These are phyloP conservation scores for Caenorhabditis drosophilae DNA, from an alignment of 2,888 invertebrate genomes.

Conservation along the genomic window DNA sequence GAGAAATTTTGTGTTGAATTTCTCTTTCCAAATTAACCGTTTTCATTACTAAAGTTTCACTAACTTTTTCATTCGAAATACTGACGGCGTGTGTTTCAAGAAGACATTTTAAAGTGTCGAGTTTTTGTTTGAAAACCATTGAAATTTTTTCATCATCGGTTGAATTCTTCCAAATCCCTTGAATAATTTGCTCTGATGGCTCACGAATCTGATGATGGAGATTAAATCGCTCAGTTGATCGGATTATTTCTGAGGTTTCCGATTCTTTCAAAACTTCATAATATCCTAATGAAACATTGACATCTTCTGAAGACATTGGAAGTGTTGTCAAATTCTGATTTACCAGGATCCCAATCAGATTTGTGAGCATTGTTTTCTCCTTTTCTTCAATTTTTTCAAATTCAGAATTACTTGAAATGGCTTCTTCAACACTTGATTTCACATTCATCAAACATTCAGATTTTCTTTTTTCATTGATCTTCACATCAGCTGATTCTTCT, in stretches of 20 bases:
- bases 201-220: conserved; percentile 7
- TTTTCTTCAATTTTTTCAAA: background rate
- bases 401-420: background rate
- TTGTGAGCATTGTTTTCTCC: background rate
- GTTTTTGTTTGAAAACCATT: conserved; percentile 11
- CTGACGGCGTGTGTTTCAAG: conserved; percentile 14
- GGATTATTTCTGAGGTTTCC: too few species aligned
- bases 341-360: background rate
- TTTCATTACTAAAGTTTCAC: conserved; percentile 2
- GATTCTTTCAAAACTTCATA: background rate
- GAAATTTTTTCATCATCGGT: conserved; percentile 14
- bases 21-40: conserved; percentile 6
- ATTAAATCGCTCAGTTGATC: too few species aligned
- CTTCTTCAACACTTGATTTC: too few species aligned
- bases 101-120: conserved; percentile 10
- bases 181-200: conserved; percentile 17
- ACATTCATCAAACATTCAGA: background rate
- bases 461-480: background rate
- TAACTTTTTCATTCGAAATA: conserved; percentile 7
- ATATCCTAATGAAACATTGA: background rate
- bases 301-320: background rate
- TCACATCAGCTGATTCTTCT: background rate
- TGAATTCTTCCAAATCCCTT: conserved; percentile 38
- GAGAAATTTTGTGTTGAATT: conserved; percentile 1
- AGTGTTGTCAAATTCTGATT: background rate